Percentiles rank a stretch among this genome's conserved stretches.
These are phyloP conservation scores for Myotis myotis DNA, from an alignment of 2,797 vertebrate species.

Conservation along the genomic window DNA sequence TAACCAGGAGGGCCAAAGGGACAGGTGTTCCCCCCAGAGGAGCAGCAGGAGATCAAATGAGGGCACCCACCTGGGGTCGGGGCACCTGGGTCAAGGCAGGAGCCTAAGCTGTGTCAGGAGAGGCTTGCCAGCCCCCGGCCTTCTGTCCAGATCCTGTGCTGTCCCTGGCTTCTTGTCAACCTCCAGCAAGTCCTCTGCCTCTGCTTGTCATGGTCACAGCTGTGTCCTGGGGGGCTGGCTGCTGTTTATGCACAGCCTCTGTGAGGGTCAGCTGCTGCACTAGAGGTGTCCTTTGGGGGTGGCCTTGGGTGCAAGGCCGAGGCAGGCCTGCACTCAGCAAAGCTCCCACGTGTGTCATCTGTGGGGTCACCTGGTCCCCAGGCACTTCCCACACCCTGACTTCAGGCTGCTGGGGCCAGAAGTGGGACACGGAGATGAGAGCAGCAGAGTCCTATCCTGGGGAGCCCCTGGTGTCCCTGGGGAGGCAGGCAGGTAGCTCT, in stretches of 20 bases:
- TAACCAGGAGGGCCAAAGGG: not conserved
- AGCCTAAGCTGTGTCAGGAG: too few species aligned
- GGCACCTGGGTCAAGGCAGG: not conserved
- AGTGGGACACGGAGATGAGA: not conserved
- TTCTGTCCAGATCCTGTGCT: not conserved
- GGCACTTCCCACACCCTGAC: not conserved
- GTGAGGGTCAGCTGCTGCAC: not conserved
- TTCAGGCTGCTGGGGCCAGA: not conserved
- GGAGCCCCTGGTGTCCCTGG: not conserved
- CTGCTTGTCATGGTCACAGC: not conserved
- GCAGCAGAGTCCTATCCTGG: not conserved
- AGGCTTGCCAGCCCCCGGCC: not conserved
- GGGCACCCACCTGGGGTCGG: not conserved
- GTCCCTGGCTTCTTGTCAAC: too few species aligned
- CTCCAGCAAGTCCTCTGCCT: not conserved
- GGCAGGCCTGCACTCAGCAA: not conserved
- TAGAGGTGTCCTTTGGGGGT: too few species aligned
- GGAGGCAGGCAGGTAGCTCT: not conserved
- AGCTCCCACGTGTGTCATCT: not conserved
- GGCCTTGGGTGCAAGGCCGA: not conserved
- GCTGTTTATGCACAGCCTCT: not conserved
- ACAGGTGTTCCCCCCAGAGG: not conserved
- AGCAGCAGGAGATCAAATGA: not conserved
- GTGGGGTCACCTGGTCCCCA: not conserved
- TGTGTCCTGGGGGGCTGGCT: not conserved